Conservation (phyloP, 2,113 vertebrate genomes). For the Uropsilus gracilis region DNA sequence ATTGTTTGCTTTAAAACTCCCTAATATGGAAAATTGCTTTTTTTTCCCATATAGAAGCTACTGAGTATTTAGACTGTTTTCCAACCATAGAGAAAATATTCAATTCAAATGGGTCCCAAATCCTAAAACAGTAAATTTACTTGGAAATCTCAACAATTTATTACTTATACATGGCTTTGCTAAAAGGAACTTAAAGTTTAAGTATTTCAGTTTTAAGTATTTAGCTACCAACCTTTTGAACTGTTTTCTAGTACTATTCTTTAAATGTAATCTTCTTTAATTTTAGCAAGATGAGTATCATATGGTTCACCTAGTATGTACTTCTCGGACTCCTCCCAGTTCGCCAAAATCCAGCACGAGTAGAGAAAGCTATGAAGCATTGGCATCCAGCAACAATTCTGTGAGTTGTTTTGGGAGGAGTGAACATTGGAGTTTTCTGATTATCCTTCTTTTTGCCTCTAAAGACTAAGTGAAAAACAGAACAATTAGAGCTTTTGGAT, state of each 20-base stretch:
- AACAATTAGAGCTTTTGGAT: background rate
- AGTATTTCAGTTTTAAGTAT: conserved; percentile 4
- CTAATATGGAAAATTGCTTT: background rate
- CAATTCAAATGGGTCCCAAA: background rate
- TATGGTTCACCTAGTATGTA: conserved; percentile 91
- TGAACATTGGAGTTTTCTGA: background rate
- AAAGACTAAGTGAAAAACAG: conserved; percentile 5
- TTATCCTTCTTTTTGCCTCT: conserved; percentile 40
- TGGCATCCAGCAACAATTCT: conserved; percentile 84
- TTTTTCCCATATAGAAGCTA: background rate
- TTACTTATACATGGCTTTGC: background rate
- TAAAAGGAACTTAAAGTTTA: conserved; percentile 18
- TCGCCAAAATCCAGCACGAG: conserved; percentile 86
- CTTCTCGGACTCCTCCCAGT: conserved; percentile 88
- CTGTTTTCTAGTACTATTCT: conserved; percentile 6
- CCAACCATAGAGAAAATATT: background rate
- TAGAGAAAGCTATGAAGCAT: conserved; percentile 76
- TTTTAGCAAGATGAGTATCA: conserved; percentile 92
- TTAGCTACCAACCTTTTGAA: background rate
- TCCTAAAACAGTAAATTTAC: background rate
- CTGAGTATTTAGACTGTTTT: conserved; percentile 16
- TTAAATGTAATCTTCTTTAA: conserved; percentile 79
- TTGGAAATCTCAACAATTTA: background rate
- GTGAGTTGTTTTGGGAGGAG: conserved; percentile 82
- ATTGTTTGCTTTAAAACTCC: conserved; percentile 12